Evolutionary conservation across 2,888 invertebrate species (phyloP), one percentile per base, ranked within the genome.

Genomic region (Drosophila percnosoma): DNA sequence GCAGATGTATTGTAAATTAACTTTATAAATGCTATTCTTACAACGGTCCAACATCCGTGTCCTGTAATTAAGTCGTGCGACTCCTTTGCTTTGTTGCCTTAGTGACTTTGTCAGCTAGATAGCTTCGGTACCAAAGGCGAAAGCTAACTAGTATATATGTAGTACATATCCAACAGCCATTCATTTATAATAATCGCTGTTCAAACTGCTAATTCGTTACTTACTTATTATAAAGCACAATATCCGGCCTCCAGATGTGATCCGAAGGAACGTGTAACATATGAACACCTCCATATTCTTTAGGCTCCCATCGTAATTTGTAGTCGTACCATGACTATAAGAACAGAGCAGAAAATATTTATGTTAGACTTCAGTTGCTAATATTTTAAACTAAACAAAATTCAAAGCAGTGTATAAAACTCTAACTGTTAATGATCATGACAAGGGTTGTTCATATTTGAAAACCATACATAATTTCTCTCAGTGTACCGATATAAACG

Each of bases 261-360:
- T 97, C 97, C 68, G 96, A 96, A 73, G 97, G 97, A 79, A 97
- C 97, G 92, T 97, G 97, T 68, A 97, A 94, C 95, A 96, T 97
- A 91, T 96, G 96, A 68, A 97, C 97, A 58, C 97, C 97, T 31
- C 97, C 97, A 91, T 97, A 97, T 92, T 97, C 97, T 88, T 95
- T 95, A 31, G 97, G 97, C 93, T 97, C 96, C 97, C 97, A 97
- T 90, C 96, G 95, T 69, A 97, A 94, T 93, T 97, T 97, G 94
- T 97, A 97, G 93, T 97, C 97, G 92, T 96, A 96, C 97, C 97
- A 97, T 79, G 96, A 96, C 96, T 97, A 93, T 31, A 76, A 60
- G 4, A 40, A 49, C 29, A 53, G 11, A 52, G n/a, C 60, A 54
- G 45, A 61, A 42, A 31, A 27, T 38, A 48, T 45, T 55, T 38